Percentiles rank a stretch among this genome's conserved stretches.
These are phyloP conservation scores for Alcedo quadribrachys DNA, from an alignment of 2,797 vertebrate genomes.

Conservation along the genomic window DNA sequence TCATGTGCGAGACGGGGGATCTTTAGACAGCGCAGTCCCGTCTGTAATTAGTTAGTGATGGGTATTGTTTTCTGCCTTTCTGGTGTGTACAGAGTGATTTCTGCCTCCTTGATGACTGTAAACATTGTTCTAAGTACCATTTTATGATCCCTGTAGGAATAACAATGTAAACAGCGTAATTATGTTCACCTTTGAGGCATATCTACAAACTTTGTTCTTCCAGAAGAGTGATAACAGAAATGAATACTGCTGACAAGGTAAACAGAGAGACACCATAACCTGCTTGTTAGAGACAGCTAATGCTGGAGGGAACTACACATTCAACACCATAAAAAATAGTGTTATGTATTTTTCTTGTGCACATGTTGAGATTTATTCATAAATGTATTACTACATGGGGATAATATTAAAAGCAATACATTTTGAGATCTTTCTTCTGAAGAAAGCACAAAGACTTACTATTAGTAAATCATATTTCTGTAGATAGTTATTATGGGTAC, in stretches of 20 bases:
- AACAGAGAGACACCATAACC: conserved; percentile 35
- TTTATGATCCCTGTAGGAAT: conserved; percentile 62
- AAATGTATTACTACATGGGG: background rate
- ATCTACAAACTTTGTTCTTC: conserved; percentile 55
- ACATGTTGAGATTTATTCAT: background rate
- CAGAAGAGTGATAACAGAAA: conserved; percentile 64
- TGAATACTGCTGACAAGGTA: conserved; percentile 55
- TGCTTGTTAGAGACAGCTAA: conserved; percentile 39
- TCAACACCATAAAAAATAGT: background rate
- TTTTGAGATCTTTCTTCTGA: background rate
- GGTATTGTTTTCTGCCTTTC: conserved; percentile 5
- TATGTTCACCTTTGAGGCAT: conserved; percentile 61
- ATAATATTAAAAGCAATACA: background rate
- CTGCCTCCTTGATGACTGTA: conserved; percentile 36
- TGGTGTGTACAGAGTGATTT: background rate
- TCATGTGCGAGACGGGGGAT: background rate
- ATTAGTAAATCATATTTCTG: background rate
- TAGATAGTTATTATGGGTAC: background rate
- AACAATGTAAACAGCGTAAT: conserved; percentile 63
- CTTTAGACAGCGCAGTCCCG: background rate
- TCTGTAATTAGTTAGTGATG: background rate
- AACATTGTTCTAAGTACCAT: conserved; percentile 51
- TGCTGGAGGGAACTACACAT: conserved; percentile 12
- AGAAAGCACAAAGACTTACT: background rate
- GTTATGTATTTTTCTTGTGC: background rate